Evolutionary conservation across 2,888 invertebrate genomes (phyloP), one percentile per base, ranked within the genome.

Genomic region (Dexiosoma caninum): DNA sequence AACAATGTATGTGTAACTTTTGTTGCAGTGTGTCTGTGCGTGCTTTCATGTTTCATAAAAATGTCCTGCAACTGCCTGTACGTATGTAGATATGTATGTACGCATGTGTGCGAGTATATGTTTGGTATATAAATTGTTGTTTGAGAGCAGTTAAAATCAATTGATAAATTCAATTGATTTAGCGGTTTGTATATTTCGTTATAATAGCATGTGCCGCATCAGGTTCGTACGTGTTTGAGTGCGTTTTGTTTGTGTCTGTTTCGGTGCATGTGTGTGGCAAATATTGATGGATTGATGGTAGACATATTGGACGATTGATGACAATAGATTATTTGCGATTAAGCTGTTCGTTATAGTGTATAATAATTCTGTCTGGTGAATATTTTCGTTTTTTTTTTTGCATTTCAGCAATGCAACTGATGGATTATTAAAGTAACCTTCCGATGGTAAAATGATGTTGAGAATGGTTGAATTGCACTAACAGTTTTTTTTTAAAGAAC

Each of bases 121-220:
- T 32, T 27, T 70, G 37, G 21, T 74, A 32, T 40, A 44, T 44
- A 40, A 53, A 30, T 55, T 55, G 55, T 49, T 67, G 60, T 55
- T 70, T 85, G 76, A 83, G 87, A 86, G 84, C 86, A 84, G 88
- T 88, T 88, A 88, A 88, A 88, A 87, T 88, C 88, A 88, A 88
- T 88, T 88, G 88, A 88, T 87, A 86, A 88, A 88, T 88, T 88
- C 88, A 88, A 88, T 88, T 87, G 88, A 85, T 88, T 86, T 85
- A 85, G 86, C 85, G 87, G 87, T 87, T 87, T 85, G 82, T 83
- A 83, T 81, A 82, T 81, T 78, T 78, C 76, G 82, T 78, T 80
- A 69, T 53, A 69, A 57, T 53, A 67, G 70, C 57, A 62, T 40
- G 49, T 51, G 57, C 51, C n/a, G 12, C 21, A 21, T 16, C 5